Percentiles rank a stretch among this genome's conserved stretches.
These are phyloP conservation scores for Heliopora coerulea DNA, from an alignment of 92 coral and sea anemone species.

Conservation along the genomic window DNA sequence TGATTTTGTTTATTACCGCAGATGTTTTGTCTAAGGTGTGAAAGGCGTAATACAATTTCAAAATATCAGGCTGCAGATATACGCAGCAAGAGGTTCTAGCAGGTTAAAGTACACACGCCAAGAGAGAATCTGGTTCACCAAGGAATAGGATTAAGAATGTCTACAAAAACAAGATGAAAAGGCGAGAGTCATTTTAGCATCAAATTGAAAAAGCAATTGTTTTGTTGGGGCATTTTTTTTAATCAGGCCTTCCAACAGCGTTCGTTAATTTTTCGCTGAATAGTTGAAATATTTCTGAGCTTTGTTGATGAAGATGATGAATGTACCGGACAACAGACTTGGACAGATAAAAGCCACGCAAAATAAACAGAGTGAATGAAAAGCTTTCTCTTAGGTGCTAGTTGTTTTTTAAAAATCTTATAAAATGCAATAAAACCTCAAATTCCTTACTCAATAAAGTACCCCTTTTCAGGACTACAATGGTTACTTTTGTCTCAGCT, in stretches of 20 bases:
- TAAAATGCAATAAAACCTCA: too few species aligned
- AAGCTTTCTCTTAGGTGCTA: too few species aligned
- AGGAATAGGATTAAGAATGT: neutral
- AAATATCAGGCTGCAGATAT: neutral
- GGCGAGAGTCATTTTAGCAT: neutral
- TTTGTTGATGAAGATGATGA: conserved; percentile 22
- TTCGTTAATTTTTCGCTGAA: neutral
- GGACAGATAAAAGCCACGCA: neutral
- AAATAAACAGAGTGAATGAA: neutral
- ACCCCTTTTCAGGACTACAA: too few species aligned
- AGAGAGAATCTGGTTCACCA: neutral
- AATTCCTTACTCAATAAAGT: too few species aligned
- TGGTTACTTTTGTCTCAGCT: too few species aligned
- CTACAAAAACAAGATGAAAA: neutral
- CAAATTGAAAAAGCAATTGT: neutral
- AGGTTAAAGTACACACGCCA: neutral
- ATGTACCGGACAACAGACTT: conserved; percentile 10
- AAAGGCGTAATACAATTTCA: neutral
- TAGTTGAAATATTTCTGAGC: conserved; percentile 11
- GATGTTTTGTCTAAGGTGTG: conserved; percentile 35
- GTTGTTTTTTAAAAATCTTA: too few species aligned
- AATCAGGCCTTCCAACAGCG: neutral
- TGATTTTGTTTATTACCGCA: conserved; percentile 41
- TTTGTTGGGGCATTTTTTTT: neutral
- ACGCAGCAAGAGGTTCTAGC: neutral